Evolutionary conservation across 2,797 vertebrate genomes (phyloP), one percentile per base, ranked within the genome.

Genomic region (Gadopsis marmoratus): DNA sequence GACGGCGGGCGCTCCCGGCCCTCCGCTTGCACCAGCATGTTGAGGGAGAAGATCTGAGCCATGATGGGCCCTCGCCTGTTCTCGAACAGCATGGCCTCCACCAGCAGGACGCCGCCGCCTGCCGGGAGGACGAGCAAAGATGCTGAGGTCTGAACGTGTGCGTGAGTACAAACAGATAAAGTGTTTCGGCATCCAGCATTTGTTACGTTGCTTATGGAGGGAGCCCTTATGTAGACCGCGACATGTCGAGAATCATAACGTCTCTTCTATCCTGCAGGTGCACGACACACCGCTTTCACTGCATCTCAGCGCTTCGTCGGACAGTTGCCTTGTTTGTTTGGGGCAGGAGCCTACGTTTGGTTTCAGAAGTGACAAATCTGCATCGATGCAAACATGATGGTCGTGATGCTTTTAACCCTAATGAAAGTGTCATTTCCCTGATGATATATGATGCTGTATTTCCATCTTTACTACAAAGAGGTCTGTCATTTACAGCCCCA

Each of bases 31-130:
- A 96, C 90, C 90, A 96, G 83, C 95, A 95, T 96, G 93, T 94
- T 96, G 68, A 96, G 93, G 59, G 94, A 96, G 89, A 93, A 94
- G 74, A 93, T 78, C 91, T 96, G 95, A 43, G 93, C 90, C 60
- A 83, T 89, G 77, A 95, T 54, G 1, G 95, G 94, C 0, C 95
- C 95, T 16, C 90, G 84, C 0, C 82, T 84, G 91, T 93, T 95
- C 83, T 96, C 95, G 47, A 94, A 91, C 65, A 96, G 65, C 87
- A 93, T 19, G 9, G 93, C 91, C 71, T 96, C 95, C 67, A 93
- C 93, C 33, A 96, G 82, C 82, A 96, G 91, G 64, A 96, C 64
- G 21, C 94, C 95, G 0, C 94, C 93, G 2, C 95, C 95, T 95
- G 79, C 7, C 5, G 14, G 21, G 7, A 55, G 17, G 29, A 72